Conservation (phyloP, 2,797 vertebrate species). For the Poecilia wingei region DNA sequence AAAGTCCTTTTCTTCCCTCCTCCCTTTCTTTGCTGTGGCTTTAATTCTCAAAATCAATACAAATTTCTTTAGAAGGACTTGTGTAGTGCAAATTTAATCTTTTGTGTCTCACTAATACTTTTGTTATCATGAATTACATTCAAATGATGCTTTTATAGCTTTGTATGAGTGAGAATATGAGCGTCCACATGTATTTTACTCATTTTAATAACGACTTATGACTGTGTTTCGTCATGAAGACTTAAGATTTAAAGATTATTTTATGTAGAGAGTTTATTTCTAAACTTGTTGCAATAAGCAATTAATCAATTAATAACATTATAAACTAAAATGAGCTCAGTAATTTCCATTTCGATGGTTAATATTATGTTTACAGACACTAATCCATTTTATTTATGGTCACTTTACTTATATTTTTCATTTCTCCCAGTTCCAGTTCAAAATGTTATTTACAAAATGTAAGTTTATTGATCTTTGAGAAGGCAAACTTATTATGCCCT, state of each 20-base stretch:
- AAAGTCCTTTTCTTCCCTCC: not conserved
- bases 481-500: too few relatives aligned
- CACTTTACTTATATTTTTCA: too few relatives aligned
- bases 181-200: not conserved
- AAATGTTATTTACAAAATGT: too few relatives aligned
- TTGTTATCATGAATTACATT: slow-evolving; percentile 32
- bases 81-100: slow-evolving; percentile 3
- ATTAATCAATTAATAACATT: too few relatives aligned
- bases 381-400: too few relatives aligned
- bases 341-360: too few relatives aligned
- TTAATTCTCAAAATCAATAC: slow-evolving; percentile 49
- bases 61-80: slow-evolving; percentile 23
- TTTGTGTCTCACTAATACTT: slow-evolving; percentile 2
- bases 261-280: not conserved
- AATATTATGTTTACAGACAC: too few relatives aligned
- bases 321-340: too few relatives aligned
- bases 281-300: too few relatives aligned
- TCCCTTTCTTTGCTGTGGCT: not conserved
- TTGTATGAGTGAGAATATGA: not conserved
- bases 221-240: too few relatives aligned
- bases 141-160: slow-evolving; percentile 24
- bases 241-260: not conserved
- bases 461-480: too few relatives aligned
- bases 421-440: too few relatives aligned
- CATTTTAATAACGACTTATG: not conserved